Evolutionary conservation across 1,140 invertebrate species (phyloP).

Genomic region (Aphis craccivora): DNA sequence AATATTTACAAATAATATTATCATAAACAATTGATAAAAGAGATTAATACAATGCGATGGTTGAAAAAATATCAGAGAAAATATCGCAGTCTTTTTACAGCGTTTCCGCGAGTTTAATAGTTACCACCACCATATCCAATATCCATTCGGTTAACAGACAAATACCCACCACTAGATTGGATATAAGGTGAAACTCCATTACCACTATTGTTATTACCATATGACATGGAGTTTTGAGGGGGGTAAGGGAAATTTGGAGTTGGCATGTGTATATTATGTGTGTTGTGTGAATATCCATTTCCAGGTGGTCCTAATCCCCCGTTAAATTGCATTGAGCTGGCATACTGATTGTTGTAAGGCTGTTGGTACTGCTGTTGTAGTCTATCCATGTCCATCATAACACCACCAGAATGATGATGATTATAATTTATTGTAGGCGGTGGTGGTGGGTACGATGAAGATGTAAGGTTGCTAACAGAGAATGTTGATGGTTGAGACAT

Average conservation of each 20-base stretch:
- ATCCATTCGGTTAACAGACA: slow-evolving; percentile 65
- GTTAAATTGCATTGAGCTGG: slow-evolving; percentile 60
- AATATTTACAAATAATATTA: slow-evolving; percentile 48
- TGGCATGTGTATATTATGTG: slow-evolving; percentile 67
- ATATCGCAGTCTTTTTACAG: slow-evolving; percentile 52
- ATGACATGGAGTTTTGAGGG: slow-evolving; percentile 61
- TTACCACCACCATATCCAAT: slow-evolving; percentile 68
- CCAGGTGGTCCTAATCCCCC: slow-evolving; percentile 32
- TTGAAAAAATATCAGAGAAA: slow-evolving; percentile 50
- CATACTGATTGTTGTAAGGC: slow-evolving; percentile 63
- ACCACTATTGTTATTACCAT: slow-evolving; percentile 65
- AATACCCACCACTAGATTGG: slow-evolving; percentile 65
- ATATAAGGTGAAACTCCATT: slow-evolving; percentile 66
- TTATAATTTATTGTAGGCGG: slow-evolving; percentile 47
- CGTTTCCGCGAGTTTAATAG: slow-evolving; percentile 64
- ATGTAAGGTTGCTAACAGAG: slow-evolving; percentile 42
- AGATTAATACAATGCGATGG: slow-evolving; percentile 51
- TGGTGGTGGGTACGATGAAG: slow-evolving; percentile 14
- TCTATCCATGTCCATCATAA: slow-evolving; percentile 56
- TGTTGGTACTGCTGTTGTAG: slow-evolving; percentile 47
- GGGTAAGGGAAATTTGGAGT: slow-evolving; percentile 69
- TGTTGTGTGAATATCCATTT: slow-evolving; percentile 61
- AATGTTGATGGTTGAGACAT: slow-evolving; percentile 48
- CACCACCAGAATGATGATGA: slow-evolving; percentile 48
- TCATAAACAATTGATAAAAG: slow-evolving; percentile 47